Conservation (phyloP, 2,113 vertebrate genomes). For the Balaenoptera acutorostrata region DNA sequence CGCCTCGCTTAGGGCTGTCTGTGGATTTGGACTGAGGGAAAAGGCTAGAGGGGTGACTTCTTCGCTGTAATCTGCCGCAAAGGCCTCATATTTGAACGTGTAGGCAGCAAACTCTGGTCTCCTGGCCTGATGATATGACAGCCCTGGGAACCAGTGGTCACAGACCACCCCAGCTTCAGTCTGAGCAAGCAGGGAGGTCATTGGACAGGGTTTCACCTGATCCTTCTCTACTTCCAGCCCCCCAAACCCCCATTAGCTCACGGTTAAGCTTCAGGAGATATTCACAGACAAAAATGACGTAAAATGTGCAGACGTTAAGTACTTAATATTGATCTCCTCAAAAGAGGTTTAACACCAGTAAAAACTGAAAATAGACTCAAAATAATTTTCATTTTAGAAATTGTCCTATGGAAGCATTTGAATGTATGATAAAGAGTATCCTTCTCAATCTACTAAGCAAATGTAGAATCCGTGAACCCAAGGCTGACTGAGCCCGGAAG, state of each 20-base stretch:
- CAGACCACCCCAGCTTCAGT: background rate
- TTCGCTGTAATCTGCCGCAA: too few relatives aligned
- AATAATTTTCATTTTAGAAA: constrained; percentile 20
- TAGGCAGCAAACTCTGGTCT: background rate
- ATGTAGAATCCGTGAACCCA: background rate
- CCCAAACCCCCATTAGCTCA: background rate
- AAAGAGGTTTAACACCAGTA: background rate
- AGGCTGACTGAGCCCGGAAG: background rate
- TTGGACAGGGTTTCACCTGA: background rate
- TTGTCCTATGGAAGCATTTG: background rate
- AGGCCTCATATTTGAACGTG: background rate
- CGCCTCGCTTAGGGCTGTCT: background rate
- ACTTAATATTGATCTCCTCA: background rate
- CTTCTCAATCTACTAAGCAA: background rate
- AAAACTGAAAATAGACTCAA: background rate
- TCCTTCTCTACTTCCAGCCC: background rate
- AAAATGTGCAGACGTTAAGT: background rate
- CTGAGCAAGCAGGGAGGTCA: background rate
- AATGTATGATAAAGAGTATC: background rate
- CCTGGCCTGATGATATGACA: rapidly evolving
- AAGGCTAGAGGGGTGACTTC: background rate
- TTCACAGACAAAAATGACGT: background rate
- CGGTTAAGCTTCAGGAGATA: background rate
- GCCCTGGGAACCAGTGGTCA: background rate
- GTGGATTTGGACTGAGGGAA: background rate